Base-by-base conservation (phyloP, 2,797 vertebrate genomes). In the Molothrus ater region DNA sequence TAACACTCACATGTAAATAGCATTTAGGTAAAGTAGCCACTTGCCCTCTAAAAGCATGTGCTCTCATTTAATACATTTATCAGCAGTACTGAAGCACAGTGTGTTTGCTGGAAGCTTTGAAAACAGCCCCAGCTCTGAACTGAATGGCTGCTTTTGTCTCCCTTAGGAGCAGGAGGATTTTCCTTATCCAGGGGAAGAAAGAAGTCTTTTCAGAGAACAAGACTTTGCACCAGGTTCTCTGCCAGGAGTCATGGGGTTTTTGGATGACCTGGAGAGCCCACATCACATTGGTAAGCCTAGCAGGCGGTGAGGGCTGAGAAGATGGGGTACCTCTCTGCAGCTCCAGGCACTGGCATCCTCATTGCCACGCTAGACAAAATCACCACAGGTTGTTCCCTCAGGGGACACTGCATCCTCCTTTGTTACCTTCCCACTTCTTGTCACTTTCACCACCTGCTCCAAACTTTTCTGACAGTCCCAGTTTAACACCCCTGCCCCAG, bases 201-300 rank as follows among this genome's bases (percentile, higher is more conserved):
- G 32, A 86, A 66, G 15, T 22, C 74, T 86, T 95, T 93, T 88
- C 75, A 83, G 84, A 88, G 43, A 86, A 18, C 10, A 53, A 63
- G 47, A 53, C 56, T 63, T 69, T 38, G 54, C 26, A 8, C 70
- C 51, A 72, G n/a, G 38, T 80, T 93, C 64, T 92, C 21, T 2
- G 4, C 48, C 60, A 88, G 53, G 57, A 36, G 26, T 61, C 4
- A 2, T 32, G n/a, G 54, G 40, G 18, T 42, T 34, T 93, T 66
- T 40, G 57, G 61, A 50, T 0, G 3, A 53, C 43, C 34, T 88
- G 80, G 40, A 86, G 50, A 63, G 31, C 20, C 32, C 59, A 34
- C 4, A 2, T 50, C 1, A 0, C 31, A 22, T 29, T 0, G 0
- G 31, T 45, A 50, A 68, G 18, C 69, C 54, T 15, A 24, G 51